These are phyloP conservation scores for Drosophila lini DNA, from an alignment of 1,140 invertebrate species.

Conservation along the genomic window DNA sequence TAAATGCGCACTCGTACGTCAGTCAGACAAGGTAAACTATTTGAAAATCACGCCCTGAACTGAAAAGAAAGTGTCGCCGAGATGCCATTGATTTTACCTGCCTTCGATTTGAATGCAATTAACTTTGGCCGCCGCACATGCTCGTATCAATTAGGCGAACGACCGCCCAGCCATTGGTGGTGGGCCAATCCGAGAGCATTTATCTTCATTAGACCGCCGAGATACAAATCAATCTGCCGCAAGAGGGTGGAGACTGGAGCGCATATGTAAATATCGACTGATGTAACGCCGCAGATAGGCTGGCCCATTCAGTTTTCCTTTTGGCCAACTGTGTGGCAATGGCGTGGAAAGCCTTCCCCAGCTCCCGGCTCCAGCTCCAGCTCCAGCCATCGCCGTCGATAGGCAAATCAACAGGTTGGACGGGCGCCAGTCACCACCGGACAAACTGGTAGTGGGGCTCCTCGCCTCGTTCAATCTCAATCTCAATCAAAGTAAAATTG, in stretches of 20 bases:
- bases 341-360: slow-evolving; percentile 59
- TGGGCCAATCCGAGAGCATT: slow-evolving; percentile 55
- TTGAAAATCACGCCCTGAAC: slow-evolving; percentile 28
- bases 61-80: slow-evolving; percentile 31
- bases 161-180: slow-evolving; percentile 61
- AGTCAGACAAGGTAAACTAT: slow-evolving; percentile 11
- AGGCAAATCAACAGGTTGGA: slow-evolving; percentile 77
- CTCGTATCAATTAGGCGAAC: slow-evolving; percentile 57
- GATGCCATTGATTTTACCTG: slow-evolving; percentile 40
- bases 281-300: slow-evolving; percentile 69
- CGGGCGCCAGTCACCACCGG: slow-evolving; percentile 58
- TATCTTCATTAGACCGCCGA: slow-evolving; percentile 69
- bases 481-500: slow-evolving; percentile 72
- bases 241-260: slow-evolving; percentile 7
- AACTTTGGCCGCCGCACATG: slow-evolving; percentile 17
- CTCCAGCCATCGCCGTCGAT: slow-evolving; percentile 27
- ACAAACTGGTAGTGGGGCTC: slow-evolving; percentile 59
- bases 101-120: slow-evolving; percentile 53
- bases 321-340: slow-evolving; percentile 71
- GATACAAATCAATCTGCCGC: slow-evolving; percentile 72
- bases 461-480: slow-evolving; percentile 47
- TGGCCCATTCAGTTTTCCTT: slow-evolving; percentile 56
- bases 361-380: not conserved
- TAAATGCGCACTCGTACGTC: slow-evolving; percentile 1
- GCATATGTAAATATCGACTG: slow-evolving; percentile 65